phyloP scores from a whole-genome alignment of 2,113 vertebrate genomes.

The Mungos mungo region DNA sequence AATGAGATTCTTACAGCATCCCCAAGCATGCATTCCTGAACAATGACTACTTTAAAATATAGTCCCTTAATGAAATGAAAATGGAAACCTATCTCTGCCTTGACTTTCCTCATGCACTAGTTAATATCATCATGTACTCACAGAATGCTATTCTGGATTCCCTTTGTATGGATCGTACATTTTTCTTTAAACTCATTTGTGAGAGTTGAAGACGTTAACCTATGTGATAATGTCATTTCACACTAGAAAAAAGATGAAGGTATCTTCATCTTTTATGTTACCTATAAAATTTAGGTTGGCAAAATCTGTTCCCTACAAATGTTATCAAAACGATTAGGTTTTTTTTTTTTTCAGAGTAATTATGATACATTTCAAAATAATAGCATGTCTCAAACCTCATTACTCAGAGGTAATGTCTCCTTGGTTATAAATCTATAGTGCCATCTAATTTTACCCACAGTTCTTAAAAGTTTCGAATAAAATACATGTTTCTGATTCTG shows the following conservation, averaged over 20 bases:
- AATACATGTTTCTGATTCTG: accelerated
- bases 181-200: background rate
- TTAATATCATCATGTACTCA: accelerated
- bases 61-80: background rate
- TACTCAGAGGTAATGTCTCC: too few species aligned
- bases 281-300: background rate
- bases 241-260: background rate
- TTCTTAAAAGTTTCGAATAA: background rate
- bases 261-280: too few species aligned
- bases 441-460: background rate
- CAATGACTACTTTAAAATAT: background rate
- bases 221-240: background rate
- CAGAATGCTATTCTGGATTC: background rate
- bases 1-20: background rate
- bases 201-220: background rate
- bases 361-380: too few species aligned
- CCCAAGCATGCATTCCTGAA: background rate
- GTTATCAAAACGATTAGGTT: background rate
- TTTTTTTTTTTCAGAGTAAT: background rate
- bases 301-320: background rate
- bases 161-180: background rate
- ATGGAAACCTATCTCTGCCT: background rate
- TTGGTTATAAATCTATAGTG: accelerated
- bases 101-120: accelerated
- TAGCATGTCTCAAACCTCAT: background rate